These are phyloP conservation scores for Corapipo altera DNA, from an alignment of 2,113 vertebrate species.

Conservation along the genomic window DNA sequence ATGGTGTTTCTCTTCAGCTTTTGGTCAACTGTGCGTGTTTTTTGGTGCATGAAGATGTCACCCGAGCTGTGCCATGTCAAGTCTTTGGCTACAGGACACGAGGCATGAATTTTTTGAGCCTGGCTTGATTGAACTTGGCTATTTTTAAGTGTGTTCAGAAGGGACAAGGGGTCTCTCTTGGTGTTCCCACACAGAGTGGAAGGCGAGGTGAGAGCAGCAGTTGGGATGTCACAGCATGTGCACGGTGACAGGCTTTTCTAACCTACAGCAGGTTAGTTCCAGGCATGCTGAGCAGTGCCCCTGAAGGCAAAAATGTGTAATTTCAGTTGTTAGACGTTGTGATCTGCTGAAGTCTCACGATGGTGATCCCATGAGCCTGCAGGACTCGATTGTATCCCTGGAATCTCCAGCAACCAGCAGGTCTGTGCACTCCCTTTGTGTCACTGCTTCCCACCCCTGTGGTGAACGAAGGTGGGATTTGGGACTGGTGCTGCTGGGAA, in stretches of 20 bases:
- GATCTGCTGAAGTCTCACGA: fast-evolving
- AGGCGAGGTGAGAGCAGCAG: neutral
- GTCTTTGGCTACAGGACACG: neutral
- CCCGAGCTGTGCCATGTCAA: neutral
- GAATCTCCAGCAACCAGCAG: neutral
- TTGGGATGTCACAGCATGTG: neutral
- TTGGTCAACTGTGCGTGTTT: fast-evolving
- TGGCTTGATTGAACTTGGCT: neutral
- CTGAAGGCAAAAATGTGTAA: neutral
- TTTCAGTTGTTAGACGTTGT: neutral
- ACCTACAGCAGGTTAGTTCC: neutral
- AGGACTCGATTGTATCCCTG: no score
- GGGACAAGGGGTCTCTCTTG: fast-evolving
- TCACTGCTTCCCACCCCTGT: fast-evolving
- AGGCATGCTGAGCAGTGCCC: neutral
- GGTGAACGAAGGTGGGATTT: neutral
- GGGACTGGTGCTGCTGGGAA: neutral
- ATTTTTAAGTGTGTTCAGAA: neutral
- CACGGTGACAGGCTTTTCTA: no score
- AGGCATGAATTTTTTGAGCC: no score
- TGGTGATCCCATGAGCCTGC: neutral
- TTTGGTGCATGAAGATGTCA: fast-evolving
- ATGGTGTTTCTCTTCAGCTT: neutral
- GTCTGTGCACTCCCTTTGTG: neutral
- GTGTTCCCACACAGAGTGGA: neutral